phyloP scores from a whole-genome alignment of 2,888 invertebrate genomes.

The Euspilapteryx auroguttella region DNA sequence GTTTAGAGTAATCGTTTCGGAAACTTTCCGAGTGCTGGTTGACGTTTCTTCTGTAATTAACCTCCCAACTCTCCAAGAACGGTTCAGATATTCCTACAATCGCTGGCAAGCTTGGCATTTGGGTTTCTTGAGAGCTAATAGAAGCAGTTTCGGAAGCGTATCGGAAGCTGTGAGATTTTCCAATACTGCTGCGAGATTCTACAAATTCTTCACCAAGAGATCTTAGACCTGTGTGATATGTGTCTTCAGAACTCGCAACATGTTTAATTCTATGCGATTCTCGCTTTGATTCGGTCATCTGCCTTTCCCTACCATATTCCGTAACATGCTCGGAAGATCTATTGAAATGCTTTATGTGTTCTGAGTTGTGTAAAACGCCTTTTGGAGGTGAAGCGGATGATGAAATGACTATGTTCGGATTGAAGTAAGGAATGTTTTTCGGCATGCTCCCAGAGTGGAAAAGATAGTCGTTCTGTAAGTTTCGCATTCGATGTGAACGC shows the following conservation, averaged over 20 bases:
- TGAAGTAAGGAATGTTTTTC: constrained; percentile 43
- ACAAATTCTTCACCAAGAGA: constrained; percentile 46
- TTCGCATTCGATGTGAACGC: constrained; percentile 34
- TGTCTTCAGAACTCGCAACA: constrained; percentile 30
- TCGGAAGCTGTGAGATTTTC: constrained; percentile 74
- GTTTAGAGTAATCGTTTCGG: constrained; percentile 35
- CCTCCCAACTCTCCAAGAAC: constrained; percentile 52
- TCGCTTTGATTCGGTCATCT: constrained; percentile 23
- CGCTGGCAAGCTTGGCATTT: constrained; percentile 54
- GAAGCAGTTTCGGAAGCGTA: constrained; percentile 56
- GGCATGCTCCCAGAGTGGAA: constrained; percentile 49
- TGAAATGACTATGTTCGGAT: constrained; percentile 27
- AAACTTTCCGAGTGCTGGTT: constrained; percentile 6
- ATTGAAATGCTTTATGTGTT: constrained; percentile 33
- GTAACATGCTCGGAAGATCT: constrained; percentile 35
- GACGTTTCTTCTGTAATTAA: constrained; percentile 47
- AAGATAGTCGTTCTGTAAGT: constrained; percentile 28
- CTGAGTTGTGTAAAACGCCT: constrained; percentile 37
- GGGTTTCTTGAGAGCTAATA: constrained; percentile 47
- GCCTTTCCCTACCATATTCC: constrained; percentile 28
- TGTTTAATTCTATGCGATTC: constrained; percentile 20
- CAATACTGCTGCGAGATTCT: constrained; percentile 60
- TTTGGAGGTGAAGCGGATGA: constrained; percentile 40
- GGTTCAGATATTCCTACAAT: constrained; percentile 55
- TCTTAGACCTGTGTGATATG: constrained; percentile 30